A percentile compares a stretch with the other conserved stretches of the same genome.
phyloP scores from a whole-genome alignment of 2,888 invertebrate species.

The Tromatobia lineatoria region DNA sequence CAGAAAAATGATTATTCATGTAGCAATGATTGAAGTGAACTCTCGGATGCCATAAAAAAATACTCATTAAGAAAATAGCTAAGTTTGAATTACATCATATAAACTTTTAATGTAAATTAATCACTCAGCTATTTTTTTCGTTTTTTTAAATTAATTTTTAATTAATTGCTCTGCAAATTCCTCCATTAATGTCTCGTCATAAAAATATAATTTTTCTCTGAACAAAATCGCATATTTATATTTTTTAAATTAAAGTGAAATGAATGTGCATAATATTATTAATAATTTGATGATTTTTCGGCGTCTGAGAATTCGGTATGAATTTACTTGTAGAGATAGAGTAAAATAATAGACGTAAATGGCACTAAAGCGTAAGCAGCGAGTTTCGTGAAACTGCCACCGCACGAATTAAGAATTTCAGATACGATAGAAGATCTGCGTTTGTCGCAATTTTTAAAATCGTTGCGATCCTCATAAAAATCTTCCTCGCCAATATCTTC shows the following conservation, averaged over 20 bases:
- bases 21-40: background rate
- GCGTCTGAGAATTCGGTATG: conserved; percentile 34
- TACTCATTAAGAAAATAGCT: background rate
- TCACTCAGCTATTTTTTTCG: background rate
- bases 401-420: conserved; percentile 76
- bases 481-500: conserved; percentile 49
- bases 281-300: background rate
- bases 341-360: conserved; percentile 78
- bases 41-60: background rate
- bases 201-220: too few relatives aligned
- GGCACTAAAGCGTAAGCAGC: conserved; percentile 80
- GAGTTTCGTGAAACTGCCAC: conserved; percentile 77
- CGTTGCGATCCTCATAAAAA: conserved; percentile 31
- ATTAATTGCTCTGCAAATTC: too few relatives aligned
- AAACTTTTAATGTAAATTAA: too few relatives aligned
- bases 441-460: conserved; percentile 56
- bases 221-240: background rate
- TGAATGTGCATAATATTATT: background rate
- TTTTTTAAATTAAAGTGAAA: conserved; percentile 27
- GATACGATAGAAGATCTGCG: conserved; percentile 79
- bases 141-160: background rate
- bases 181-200: too few relatives aligned
- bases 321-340: conserved; percentile 79
- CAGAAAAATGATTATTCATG: conserved; percentile 66
- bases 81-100: background rate